Evolutionary conservation across 2,113 vertebrate genomes (phyloP), one percentile per base, ranked within the genome.

Genomic region (Illadopsis cleaveri): DNA sequence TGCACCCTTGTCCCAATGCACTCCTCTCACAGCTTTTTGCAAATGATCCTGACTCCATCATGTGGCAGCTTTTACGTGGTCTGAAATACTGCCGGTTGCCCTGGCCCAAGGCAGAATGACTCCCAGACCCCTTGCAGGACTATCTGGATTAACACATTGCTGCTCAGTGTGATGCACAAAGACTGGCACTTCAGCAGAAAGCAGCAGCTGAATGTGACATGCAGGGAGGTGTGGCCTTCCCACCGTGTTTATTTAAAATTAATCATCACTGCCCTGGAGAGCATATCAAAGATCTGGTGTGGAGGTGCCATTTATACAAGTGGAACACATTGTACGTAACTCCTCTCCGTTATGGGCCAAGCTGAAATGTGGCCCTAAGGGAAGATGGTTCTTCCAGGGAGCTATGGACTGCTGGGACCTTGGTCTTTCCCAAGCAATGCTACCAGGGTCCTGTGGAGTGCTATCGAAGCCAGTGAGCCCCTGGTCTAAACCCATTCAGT

Each of bases 141-240:
- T 45, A n/a, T 27, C 25, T 82, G 70, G 70, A 91, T 27, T 33
- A 82, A 65, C n/a, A 79, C 0, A 0, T 37, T 65, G 15, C 54
- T 86, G 70, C 40, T 15, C 2, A 3, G 38, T 33, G 15, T 0
- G 0, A 42, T 33, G 18, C 18, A 77, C 1, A 5, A 31, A 53
- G 35, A 15, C 40, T 61, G 44, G 25, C 22, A 38, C 37, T 33
- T 31, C 40, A 73, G 42, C 10, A 81, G 71, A 89, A 78, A 40
- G 2, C 11, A 65, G n/a, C 38, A 58, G 45, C 33, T 77, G 60
- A 70, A 50, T 6, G 12, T 23, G 25, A 69, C 11, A 4, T 18
- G 28, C n/a, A 85, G 24, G 24, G 24, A 85, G 48, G 54, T 31
- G 27, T 16, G 35, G 16, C 42, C 24, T 81, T 89, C 77, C 35